Percentiles rank a stretch among this genome's conserved stretches.
These are phyloP conservation scores for Macroglossus sobrinus DNA, from an alignment of 2,113 vertebrate species.

Conservation along the genomic window DNA sequence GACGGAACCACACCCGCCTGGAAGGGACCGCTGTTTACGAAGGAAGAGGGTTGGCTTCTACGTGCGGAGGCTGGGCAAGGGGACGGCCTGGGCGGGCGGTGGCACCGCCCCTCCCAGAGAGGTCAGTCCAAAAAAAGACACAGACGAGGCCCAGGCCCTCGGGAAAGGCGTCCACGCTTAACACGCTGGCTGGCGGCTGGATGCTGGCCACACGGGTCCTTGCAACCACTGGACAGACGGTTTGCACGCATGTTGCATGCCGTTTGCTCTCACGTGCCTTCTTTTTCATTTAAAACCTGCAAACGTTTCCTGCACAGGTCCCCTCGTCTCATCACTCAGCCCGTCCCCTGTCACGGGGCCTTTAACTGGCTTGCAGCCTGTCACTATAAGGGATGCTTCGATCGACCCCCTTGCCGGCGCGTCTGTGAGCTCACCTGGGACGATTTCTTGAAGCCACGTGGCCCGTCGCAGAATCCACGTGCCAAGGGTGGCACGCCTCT, in stretches of 20 bases:
- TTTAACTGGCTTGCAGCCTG: not conserved
- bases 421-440: not conserved
- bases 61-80: no score
- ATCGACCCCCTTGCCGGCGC: not conserved
- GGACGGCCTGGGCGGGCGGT: not conserved
- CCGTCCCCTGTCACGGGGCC: not conserved
- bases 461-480: not conserved
- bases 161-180: not conserved
- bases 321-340: not conserved
- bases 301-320: not conserved
- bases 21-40: not conserved
- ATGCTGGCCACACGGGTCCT: not conserved
- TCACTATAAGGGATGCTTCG: not conserved
- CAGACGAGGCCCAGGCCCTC: not conserved
- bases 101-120: no score
- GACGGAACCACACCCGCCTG: not conserved
- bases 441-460: not conserved
- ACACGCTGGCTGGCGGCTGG: no score
- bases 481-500: not conserved
- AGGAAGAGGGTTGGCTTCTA: not conserved
- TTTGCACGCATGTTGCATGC: not conserved
- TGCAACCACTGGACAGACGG: not conserved
- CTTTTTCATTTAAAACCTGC: not conserved
- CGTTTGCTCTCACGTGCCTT: no score
- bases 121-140: not conserved